Evolutionary conservation across 2,797 vertebrate genomes (phyloP).

Genomic region (Melanotaenia parkinsoni): DNA sequence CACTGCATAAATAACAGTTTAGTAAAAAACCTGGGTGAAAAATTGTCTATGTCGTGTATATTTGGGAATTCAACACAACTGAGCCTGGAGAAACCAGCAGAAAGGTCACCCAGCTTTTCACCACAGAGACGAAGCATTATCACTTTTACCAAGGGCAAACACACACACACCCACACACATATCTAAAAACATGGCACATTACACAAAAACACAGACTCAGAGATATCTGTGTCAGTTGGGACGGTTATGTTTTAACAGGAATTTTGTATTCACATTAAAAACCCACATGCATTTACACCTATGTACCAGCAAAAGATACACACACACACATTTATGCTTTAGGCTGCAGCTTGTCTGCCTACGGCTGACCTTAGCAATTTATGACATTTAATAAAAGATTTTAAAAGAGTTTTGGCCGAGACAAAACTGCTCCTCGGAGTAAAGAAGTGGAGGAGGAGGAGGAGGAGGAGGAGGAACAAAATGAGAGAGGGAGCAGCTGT

Average conservation of each 20-base stretch:
- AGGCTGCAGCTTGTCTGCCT: slow-evolving; percentile 49
- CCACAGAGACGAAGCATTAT: slow-evolving; percentile 22
- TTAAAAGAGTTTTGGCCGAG: slow-evolving; percentile 62
- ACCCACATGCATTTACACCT: slow-evolving; percentile 16
- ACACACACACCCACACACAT: slow-evolving; percentile 4
- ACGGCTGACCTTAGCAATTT: slow-evolving; percentile 73
- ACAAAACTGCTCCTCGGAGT: slow-evolving; percentile 58
- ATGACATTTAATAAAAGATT: slow-evolving; percentile 78
- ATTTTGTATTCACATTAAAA: slow-evolving; percentile 47
- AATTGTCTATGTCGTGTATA: slow-evolving; percentile 16
- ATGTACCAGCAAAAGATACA: background rate
- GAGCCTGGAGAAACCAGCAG: slow-evolving; percentile 38
- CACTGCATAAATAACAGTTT: slow-evolving; percentile 2
- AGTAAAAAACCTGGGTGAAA: slow-evolving; percentile 39
- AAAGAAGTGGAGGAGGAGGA: slow-evolving; percentile 25
- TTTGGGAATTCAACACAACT: slow-evolving; percentile 33
- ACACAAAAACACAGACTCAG: slow-evolving; percentile 15
- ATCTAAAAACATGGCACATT: slow-evolving; percentile 19
- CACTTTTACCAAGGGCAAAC: slow-evolving; percentile 14
- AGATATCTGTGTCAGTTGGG: slow-evolving; percentile 28
- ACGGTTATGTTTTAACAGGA: slow-evolving; percentile 31
- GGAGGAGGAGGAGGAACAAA: slow-evolving; percentile 19
- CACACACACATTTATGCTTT: background rate
- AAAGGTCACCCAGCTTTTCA: slow-evolving; percentile 62
- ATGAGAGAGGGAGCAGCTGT: slow-evolving; percentile 29